These are phyloP conservation scores for Hirtodrosophila histrioides DNA, from an alignment of 2,888 invertebrate genomes.

Conservation along the genomic window DNA sequence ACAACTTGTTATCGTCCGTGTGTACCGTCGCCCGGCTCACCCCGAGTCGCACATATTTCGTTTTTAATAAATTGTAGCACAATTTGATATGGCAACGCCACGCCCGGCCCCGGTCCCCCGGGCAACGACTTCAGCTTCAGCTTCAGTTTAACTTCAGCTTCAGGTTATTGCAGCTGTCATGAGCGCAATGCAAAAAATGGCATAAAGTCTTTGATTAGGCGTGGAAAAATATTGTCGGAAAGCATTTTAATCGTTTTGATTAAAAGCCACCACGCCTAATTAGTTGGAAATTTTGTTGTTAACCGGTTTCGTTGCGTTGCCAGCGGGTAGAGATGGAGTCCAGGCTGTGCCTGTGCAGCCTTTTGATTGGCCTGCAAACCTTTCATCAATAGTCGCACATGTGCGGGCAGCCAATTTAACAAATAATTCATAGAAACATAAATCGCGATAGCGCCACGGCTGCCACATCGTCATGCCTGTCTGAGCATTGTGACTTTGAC, in stretches of 20 bases:
- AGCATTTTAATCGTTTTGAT: constrained; percentile 80
- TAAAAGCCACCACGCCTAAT: constrained; percentile 80
- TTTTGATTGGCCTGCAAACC: constrained; percentile 55
- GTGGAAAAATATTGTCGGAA: constrained; percentile 80
- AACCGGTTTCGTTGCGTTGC: constrained; percentile 48
- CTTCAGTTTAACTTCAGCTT: constrained; percentile 5
- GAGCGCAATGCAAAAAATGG: constrained; percentile 71
- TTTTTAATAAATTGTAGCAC: constrained; percentile 80
- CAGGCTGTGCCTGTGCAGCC: constrained; percentile 7
- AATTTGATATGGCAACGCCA: constrained; percentile 76
- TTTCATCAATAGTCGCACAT: constrained; percentile 72
- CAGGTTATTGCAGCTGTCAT: constrained; percentile 71
- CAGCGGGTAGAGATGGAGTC: constrained; percentile 9
- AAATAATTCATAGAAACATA: constrained; percentile 78
- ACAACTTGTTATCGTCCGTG: constrained; percentile 77
- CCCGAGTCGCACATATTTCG: constrained; percentile 73
- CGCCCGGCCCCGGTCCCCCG: constrained; percentile 31
- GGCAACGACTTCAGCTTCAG: constrained; percentile 17
- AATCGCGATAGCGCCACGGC: constrained; percentile 73
- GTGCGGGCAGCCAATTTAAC: constrained; percentile 76
- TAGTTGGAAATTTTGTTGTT: constrained; percentile 64
- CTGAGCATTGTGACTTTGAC: constrained; percentile 54
- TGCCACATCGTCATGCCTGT: constrained; percentile 59
- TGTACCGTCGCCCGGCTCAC: constrained; percentile 29
- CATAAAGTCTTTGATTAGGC: constrained; percentile 78